Evolutionary conservation across 2,113 vertebrate genomes (phyloP), one percentile per base, ranked within the genome.

Genomic region (Aspidoscelis tigris): DNA sequence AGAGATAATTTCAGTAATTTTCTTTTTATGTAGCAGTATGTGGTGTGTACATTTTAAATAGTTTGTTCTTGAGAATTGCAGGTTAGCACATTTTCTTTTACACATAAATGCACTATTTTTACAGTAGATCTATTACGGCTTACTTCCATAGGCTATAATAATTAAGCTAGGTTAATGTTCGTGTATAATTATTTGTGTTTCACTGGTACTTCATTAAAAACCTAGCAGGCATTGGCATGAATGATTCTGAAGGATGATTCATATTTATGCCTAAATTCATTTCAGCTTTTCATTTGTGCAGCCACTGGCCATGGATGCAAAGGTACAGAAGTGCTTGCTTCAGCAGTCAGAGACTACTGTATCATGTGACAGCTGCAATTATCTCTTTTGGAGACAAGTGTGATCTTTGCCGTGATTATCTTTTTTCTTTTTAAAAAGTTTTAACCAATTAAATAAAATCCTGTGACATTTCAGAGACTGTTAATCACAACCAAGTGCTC

Each of bases 381-480:
- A 96, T 94, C 91, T 93, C 93, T 94, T 95, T 93, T 94, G 93
- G 93, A 72, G 64, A 94, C 93, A 95, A 96, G 95, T 91, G 88
- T 43, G 47, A 89, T 95, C 93, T 95, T 93, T 93, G 88, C 91
- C 90, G 90, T 96, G 92, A 96, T 96, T 96, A 96, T 91, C 91
- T 96, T 95, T 92, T 24, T 69, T 69, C 21, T 41, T 12, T 39
- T 75, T 95, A 91, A 84, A 85, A 94, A 92, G 65, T 92, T 91
- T 90, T 93, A 93, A 92, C 91, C 94, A 96, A 96, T 96, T 96
- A 96, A 95, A 95, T 95, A 96, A 95, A 95, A 95, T 95, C 95
- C 82, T 84, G 90, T 96, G 95, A 95, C 95, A 96, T 96, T 97
- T 97, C 94, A 95, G 96, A 95, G 95, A 92, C 93, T 88, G 94